Conservation (phyloP, 2,797 vertebrate species). For the Amblyopsis hoosieri region DNA sequence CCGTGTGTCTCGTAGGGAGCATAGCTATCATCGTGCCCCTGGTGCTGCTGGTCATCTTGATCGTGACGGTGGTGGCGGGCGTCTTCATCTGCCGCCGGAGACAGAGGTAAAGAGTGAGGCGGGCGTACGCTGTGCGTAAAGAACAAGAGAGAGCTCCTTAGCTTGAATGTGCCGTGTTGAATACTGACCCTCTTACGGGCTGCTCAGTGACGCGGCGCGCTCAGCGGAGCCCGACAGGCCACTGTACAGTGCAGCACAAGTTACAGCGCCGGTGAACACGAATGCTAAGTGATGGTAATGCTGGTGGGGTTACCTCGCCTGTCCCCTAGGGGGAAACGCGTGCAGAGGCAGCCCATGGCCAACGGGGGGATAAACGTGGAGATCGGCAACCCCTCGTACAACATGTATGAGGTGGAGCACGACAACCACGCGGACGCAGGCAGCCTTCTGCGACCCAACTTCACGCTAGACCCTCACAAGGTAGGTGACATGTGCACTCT, state of each 20-base stretch:
- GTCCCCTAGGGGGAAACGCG: conserved; percentile 88
- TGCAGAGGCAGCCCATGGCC: conserved; percentile 95
- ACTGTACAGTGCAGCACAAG: too few species aligned
- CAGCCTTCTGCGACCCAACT: conserved; percentile 91
- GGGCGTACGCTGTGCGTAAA: background rate
- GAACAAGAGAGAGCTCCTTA: conserved; percentile 17
- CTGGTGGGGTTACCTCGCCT: conserved; percentile 2
- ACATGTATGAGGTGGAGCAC: conserved; percentile 98
- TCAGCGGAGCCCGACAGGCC: background rate
- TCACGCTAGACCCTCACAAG: conserved; percentile 95
- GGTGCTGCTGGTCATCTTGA: conserved; percentile 92
- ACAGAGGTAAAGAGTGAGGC: conserved; percentile 81
- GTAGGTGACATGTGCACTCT: conserved; percentile 59
- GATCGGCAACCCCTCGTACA: conserved; percentile 98
- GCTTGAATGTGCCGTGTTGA: conserved; percentile 8
- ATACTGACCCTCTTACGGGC: conserved; percentile 14
- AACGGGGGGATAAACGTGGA: conserved; percentile 98
- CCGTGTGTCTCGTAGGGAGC: conserved; percentile 83
- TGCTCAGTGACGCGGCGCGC: background rate
- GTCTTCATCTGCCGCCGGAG: conserved; percentile 94
- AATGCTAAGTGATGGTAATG: conserved; percentile 33
- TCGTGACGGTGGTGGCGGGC: conserved; percentile 91
- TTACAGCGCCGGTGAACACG: conserved; percentile 18
- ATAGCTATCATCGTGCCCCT: conserved; percentile 98
- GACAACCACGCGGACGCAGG: conserved; percentile 91